A percentile compares a stretch with the other conserved stretches of the same genome.
Evolutionary conservation across 2,888 invertebrate species (phyloP).

Genomic region (Crocallis elinguaria): DNA sequence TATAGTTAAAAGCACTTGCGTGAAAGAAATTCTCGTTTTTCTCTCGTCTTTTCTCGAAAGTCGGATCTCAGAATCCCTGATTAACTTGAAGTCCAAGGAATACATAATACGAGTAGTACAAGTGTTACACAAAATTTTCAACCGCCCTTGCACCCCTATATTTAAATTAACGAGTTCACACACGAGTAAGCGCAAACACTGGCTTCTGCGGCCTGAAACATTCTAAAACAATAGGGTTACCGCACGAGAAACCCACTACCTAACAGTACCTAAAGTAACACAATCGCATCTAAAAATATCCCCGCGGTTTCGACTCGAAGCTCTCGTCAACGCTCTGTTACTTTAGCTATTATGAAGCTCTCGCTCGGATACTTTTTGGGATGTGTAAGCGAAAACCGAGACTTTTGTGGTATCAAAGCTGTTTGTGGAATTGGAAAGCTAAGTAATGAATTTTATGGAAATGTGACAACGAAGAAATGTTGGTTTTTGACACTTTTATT

Average conservation of each 20-base stretch:
- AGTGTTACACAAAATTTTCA: slow-evolving; percentile 7
- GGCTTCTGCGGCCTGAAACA: slow-evolving; percentile 6
- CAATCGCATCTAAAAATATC: slow-evolving; percentile 26
- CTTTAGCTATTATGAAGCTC: slow-evolving; percentile 21
- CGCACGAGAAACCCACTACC: slow-evolving; percentile 8
- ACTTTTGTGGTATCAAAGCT: slow-evolving; percentile 33
- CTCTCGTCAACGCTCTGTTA: slow-evolving; percentile 18
- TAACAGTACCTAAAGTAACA: slow-evolving; percentile 1
- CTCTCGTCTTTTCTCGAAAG: too few relatives aligned
- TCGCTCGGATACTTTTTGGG: slow-evolving; percentile 24
- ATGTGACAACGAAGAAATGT: slow-evolving; percentile 7
- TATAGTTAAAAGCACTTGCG: too few relatives aligned
- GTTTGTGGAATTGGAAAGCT: slow-evolving; percentile 27
- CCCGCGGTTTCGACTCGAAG: slow-evolving; percentile 2
- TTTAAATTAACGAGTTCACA: slow-evolving; percentile 19
- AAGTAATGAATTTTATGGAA: slow-evolving; percentile 32
- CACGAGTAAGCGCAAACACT: slow-evolving; percentile 13
- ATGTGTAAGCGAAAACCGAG: slow-evolving; percentile 28
- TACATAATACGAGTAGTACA: too few relatives aligned
- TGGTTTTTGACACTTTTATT: neutral
- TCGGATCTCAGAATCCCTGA: too few relatives aligned
- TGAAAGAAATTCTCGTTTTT: too few relatives aligned
- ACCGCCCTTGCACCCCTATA: slow-evolving; percentile 15
- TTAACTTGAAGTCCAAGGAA: too few relatives aligned
- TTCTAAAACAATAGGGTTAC: slow-evolving; percentile 22